phyloP scores from a whole-genome alignment of 2,797 vertebrate species.

The Leptodactylus fallax region DNA sequence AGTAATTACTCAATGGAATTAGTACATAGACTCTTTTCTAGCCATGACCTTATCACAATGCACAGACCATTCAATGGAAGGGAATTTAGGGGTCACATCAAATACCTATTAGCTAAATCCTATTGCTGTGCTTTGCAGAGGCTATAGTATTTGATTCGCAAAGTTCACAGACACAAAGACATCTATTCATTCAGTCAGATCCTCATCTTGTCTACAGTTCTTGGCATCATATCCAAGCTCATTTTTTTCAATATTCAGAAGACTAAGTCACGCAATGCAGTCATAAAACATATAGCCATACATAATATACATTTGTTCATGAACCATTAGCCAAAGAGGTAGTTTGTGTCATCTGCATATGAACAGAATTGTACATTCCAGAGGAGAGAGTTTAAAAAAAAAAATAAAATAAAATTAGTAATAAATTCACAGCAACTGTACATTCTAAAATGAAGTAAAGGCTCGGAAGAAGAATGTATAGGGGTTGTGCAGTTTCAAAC shows the following conservation, averaged over 20 bases:
- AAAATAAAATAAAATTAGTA: no score
- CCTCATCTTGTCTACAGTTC: slow-evolving; percentile 44
- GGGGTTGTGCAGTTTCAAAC: no score
- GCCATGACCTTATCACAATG: slow-evolving; percentile 42
- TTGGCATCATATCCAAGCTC: slow-evolving; percentile 50
- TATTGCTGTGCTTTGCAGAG: slow-evolving; percentile 42
- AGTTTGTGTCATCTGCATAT: slow-evolving; percentile 44
- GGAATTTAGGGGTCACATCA: slow-evolving; percentile 41
- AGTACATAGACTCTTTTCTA: slow-evolving; percentile 3
- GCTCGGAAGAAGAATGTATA: no score
- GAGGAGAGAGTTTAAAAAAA: background rate
- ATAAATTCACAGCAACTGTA: background rate
- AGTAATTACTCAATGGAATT: slow-evolving; percentile 60
- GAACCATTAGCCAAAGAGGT: slow-evolving; percentile 31
- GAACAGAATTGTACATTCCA: slow-evolving; percentile 23
- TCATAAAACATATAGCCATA: slow-evolving; percentile 55
- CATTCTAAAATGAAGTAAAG: background rate
- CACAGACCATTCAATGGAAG: slow-evolving; percentile 33
- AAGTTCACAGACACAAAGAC: slow-evolving; percentile 58
- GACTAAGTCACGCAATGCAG: slow-evolving; percentile 58
- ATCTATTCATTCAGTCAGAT: slow-evolving; percentile 56
- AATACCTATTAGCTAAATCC: slow-evolving; percentile 58
- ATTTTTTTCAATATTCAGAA: slow-evolving; percentile 53
- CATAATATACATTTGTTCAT: slow-evolving; percentile 57
- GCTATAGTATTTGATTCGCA: slow-evolving; percentile 50